These are phyloP conservation scores for Fregata magnificens DNA, from an alignment of 2,113 vertebrate species.

Conservation along the genomic window DNA sequence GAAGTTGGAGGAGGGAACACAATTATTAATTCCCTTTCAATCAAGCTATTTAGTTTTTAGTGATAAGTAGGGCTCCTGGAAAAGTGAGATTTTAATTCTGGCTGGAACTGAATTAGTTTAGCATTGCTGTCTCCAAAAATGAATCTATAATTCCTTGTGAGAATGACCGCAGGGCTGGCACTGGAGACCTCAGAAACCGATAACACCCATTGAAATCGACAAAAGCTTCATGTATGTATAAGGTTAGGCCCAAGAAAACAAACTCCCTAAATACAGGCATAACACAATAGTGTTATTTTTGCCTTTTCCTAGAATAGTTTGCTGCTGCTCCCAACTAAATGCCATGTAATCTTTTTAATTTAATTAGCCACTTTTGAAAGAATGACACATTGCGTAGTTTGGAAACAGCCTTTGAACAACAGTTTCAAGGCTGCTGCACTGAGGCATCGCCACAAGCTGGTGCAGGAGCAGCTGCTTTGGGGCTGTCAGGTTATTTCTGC, in stretches of 20 bases:
- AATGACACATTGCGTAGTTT: neutral
- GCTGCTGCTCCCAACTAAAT: neutral
- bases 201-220: neutral
- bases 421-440: neutral
- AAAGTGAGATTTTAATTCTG: neutral
- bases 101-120: neutral
- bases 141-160: neutral
- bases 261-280: neutral
- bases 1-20: neutral
- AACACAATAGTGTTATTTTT: slow-evolving; percentile 3
- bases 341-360: neutral
- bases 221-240: neutral
- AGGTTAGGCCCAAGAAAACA: neutral
- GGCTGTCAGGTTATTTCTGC: neutral
- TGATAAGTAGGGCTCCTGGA: neutral
- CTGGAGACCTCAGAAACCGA: neutral
- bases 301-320: neutral
- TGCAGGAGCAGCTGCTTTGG: neutral
- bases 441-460: neutral
- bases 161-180: neutral
- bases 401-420: neutral
- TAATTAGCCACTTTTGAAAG: neutral
- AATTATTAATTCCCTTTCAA: neutral
- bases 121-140: neutral
- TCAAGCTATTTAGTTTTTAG: neutral